Evolutionary conservation across 2,888 invertebrate genomes (phyloP).

Genomic region (Drosophila niveifrons): DNA sequence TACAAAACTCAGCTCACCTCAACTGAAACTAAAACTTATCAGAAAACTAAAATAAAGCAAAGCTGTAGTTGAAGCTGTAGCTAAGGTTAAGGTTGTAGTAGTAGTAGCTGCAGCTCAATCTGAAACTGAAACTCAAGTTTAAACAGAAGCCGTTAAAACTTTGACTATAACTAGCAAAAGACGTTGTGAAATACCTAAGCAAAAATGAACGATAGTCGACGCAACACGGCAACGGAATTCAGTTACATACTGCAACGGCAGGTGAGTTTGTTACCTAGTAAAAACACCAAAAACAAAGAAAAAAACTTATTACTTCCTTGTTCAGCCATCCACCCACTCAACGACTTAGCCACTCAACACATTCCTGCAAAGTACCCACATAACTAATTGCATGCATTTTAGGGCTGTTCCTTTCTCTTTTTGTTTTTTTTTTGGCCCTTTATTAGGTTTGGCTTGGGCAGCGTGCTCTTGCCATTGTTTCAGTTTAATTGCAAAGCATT

Average conservation of each 20-base stretch:
- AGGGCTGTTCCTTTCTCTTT: constrained; percentile 4
- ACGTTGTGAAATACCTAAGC: constrained; percentile 13
- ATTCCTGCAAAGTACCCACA: neutral
- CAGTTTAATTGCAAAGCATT: constrained; percentile 66
- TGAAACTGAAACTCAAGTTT: constrained; percentile 16
- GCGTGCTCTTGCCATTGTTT: constrained; percentile 33
- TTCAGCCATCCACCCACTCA: constrained; percentile 1
- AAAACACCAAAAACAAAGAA: no score
- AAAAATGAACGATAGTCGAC: constrained; percentile 83
- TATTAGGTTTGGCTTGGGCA: constrained; percentile 13
- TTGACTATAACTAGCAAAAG: constrained; percentile 50
- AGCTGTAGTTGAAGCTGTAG: constrained; percentile 16
- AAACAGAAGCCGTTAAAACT: constrained; percentile 54
- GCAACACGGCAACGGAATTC: constrained; percentile 85
- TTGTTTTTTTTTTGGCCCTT: constrained; percentile 6
- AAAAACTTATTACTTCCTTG: constrained; percentile 12
- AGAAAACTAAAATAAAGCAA: constrained; percentile 42
- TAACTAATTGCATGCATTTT: constrained; percentile 57
- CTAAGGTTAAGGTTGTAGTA: constrained; percentile 22
- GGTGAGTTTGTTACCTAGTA: constrained; percentile 67
- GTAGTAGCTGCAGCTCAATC: constrained; percentile 29
- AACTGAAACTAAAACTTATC: constrained; percentile 39
- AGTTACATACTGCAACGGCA: constrained; percentile 85
- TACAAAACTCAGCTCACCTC: constrained; percentile 34
- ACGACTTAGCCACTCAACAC: constrained; percentile 13